Conservation (phyloP, 2,888 invertebrate species). For the Thysanoteuthis rhombus region DNA sequence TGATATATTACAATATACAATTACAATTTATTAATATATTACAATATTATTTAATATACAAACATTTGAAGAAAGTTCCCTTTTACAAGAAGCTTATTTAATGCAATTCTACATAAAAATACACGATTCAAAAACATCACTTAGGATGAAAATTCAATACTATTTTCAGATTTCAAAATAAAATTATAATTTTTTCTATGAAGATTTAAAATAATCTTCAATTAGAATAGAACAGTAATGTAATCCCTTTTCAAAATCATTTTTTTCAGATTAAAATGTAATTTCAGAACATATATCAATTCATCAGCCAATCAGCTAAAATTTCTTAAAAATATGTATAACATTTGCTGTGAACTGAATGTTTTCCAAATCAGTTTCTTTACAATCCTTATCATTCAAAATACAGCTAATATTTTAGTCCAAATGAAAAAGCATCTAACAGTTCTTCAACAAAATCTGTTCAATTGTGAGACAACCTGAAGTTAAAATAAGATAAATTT, state of each 20-base stretch:
- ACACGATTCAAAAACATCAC: neutral
- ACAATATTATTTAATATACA: neutral
- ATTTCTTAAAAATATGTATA: neutral
- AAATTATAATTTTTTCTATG: no score
- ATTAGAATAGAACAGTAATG: neutral
- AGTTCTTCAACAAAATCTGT: no score
- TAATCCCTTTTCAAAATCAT: no score
- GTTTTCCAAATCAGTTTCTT: neutral
- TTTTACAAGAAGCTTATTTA: neutral
- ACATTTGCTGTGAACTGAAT: neutral
- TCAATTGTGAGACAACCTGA: no score
- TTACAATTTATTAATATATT: no score
- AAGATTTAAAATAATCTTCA: neutral
- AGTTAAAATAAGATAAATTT: no score
- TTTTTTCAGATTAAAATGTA: neutral
- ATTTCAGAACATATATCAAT: neutral
- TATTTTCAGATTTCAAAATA: neutral
- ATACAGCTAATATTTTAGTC: no score
- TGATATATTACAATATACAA: neutral
- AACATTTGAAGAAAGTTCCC: neutral
- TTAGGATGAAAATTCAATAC: neutral
- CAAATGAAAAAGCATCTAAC: no score
- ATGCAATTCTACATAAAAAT: neutral
- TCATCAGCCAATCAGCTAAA: neutral
- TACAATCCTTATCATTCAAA: neutral